Conservation (phyloP, 1,140 invertebrate species). For the Ptiloglossa arizonensis region DNA sequence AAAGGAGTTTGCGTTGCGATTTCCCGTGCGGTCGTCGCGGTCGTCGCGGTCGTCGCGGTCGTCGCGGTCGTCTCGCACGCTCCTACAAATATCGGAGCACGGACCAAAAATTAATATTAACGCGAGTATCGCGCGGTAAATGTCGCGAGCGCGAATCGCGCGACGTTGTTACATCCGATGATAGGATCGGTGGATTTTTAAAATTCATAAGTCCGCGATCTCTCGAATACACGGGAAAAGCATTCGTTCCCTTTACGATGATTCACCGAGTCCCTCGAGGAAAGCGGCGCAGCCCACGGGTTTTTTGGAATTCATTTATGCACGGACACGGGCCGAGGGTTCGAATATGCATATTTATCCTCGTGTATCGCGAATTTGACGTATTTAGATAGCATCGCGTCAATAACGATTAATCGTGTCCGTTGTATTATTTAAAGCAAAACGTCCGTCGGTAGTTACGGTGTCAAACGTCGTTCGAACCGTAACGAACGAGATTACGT, state of each 20-base stretch:
- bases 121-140: slow-evolving; percentile 2
- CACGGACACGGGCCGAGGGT: not conserved
- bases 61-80: not conserved
- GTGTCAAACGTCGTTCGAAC: no score
- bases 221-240: not conserved
- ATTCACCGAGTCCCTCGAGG: slow-evolving; percentile 8
- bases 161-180: not conserved
- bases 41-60: not conserved
- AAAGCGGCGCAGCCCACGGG: not conserved
- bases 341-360: not conserved
- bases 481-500: no score
- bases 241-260: not conserved
- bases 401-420: slow-evolving; percentile 3
- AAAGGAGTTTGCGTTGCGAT: not conserved
- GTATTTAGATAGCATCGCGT: no score
- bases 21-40: not conserved
- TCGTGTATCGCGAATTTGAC: not conserved
- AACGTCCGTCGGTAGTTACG: no score
- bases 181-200: slow-evolving; percentile 12
- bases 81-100: slow-evolving; percentile 24
- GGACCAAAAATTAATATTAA: slow-evolving; percentile 27
- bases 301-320: slow-evolving; percentile 12
- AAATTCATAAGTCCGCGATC: slow-evolving; percentile 25
- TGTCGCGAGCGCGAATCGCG: not conserved
- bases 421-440: not conserved